Evolutionary conservation across 2,113 vertebrate genomes (phyloP), one percentile per base, ranked within the genome.

Genomic region (Varanus salvator): DNA sequence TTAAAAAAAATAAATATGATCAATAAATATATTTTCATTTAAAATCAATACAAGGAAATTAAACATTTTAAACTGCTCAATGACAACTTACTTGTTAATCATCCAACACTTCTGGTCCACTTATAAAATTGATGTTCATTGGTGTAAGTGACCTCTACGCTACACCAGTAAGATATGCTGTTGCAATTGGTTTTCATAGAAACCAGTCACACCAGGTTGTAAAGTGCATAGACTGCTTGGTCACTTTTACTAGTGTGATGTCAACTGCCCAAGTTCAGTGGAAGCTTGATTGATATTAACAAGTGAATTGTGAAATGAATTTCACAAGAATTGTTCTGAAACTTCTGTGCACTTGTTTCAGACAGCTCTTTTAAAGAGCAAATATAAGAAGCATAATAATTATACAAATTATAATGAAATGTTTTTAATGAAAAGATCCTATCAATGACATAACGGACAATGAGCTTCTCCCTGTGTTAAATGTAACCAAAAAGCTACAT

Each of bases 301-400:
- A 84, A 3, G 54, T 19, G 7, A 34, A 60, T 66, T 71, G 92
- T 86, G 91, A 93, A 94, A 92, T 92, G 87, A 75, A 93, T 44
- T 44, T 44, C 38, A 74, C 91, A 81, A 89, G 88, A 90, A 92
- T 87, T 90, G 60, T 52, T 80, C 77, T 76, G 91, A 90, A 91
- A 84, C 90, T n/a, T n/a, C 60, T 89, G 86, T 72, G 91, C 85
- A 54, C 9, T 69, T 7, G 87, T 68, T 44, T 88, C 48, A 92
- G 85, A 90, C 85, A 91, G 90, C 69, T 8, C 29, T 81, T 87
- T 52, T 0, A 8, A 90, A 23, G 50, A 74, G 87, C 44, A 88
- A 76, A 54, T 86, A 81, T 52, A 81, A 75, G 38, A 54, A 94
- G 76, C 23, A 91, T 44, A 44, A 44, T 44, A 44, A 44, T 44